Evolutionary conservation across 1,140 invertebrate genomes (phyloP).

Genomic region (Drosophila leontia): DNA sequence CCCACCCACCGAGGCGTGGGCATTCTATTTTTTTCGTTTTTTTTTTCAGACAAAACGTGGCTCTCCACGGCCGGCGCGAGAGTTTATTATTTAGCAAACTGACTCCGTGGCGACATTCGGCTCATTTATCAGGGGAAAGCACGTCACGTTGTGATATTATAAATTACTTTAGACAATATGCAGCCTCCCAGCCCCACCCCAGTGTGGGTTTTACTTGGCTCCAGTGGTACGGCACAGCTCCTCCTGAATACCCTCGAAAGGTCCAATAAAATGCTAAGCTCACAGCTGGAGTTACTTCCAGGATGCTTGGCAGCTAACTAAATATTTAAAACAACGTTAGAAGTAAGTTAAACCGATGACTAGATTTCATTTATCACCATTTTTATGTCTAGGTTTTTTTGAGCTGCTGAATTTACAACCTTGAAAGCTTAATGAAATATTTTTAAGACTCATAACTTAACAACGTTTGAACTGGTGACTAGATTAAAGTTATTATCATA

Average conservation of each 20-base stretch:
- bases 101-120: slow-evolving; percentile 51
- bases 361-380: too few relatives aligned
- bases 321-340: too few relatives aligned
- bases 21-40: slow-evolving; percentile 25
- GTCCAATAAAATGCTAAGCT: neutral
- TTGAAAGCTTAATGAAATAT: neutral
- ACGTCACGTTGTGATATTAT: slow-evolving; percentile 51
- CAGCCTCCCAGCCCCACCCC: slow-evolving; percentile 1
- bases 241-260: neutral
- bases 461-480: neutral
- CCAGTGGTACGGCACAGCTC: neutral
- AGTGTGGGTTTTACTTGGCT: slow-evolving; percentile 15
- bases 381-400: too few relatives aligned
- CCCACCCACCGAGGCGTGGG: slow-evolving; percentile 24
- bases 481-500: too few relatives aligned
- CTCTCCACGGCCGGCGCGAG: slow-evolving; percentile 18
- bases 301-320: too few relatives aligned
- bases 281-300: neutral
- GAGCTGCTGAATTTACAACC: too few relatives aligned
- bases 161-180: slow-evolving; percentile 49
- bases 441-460: neutral
- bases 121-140: slow-evolving; percentile 54
- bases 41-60: slow-evolving; percentile 33
- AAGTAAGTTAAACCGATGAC: too few relatives aligned
- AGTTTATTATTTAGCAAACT: slow-evolving; percentile 57